These are phyloP conservation scores for Buteo buteo DNA, from an alignment of 2,113 vertebrate species.

Conservation along the genomic window DNA sequence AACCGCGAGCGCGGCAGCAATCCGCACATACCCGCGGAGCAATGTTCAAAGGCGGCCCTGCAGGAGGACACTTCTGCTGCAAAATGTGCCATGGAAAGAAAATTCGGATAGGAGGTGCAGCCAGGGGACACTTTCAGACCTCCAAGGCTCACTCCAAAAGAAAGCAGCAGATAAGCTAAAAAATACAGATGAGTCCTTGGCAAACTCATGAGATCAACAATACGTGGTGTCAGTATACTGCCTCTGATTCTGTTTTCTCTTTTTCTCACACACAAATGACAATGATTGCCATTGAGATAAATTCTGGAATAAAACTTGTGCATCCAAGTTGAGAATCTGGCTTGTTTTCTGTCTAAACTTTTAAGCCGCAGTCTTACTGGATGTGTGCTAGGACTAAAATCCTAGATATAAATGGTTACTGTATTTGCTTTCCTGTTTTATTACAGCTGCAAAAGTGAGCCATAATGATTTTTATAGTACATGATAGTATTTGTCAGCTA, in stretches of 20 bases:
- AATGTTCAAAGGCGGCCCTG: not conserved
- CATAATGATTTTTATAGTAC: conserved; percentile 54
- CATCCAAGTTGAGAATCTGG: not conserved
- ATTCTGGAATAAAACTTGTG: not conserved
- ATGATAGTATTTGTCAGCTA: conserved; percentile 56
- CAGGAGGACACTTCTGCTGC: not conserved
- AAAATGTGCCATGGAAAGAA: not conserved
- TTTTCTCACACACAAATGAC: not conserved
- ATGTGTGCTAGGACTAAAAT: not conserved
- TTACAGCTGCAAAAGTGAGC: conserved; percentile 43
- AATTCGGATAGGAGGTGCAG: not conserved
- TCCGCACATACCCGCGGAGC: rapidly evolving
- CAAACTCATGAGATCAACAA: not conserved
- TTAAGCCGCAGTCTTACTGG: not conserved
- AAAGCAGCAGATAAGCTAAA: not conserved
- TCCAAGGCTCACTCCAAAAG: not conserved
- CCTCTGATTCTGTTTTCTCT: not conserved
- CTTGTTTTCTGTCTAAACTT: not conserved
- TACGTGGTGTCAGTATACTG: not conserved
- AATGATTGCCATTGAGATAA: not conserved
- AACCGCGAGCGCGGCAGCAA: not conserved
- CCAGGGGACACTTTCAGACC: not conserved
- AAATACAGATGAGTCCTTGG: not conserved
- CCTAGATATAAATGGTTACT: conserved; percentile 34
- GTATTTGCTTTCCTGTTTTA: conserved; percentile 33